These are phyloP conservation scores for Aplocera efformata DNA, from an alignment of 2,888 invertebrate genomes.

Conservation along the genomic window DNA sequence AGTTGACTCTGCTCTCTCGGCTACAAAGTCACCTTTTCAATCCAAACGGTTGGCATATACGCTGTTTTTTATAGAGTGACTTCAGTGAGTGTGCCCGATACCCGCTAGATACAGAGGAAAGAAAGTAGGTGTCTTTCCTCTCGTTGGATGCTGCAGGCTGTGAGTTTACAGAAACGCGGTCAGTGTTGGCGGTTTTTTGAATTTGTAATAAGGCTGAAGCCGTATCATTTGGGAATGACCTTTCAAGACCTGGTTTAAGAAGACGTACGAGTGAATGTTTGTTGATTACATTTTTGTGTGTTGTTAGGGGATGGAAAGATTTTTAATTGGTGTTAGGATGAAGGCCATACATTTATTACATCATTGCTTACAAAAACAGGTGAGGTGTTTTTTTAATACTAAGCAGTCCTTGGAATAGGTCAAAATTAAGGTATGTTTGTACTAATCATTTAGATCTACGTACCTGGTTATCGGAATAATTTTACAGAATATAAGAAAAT, in stretches of 20 bases:
- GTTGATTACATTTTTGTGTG: background rate
- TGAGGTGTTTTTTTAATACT: too few species aligned
- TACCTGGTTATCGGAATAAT: too few species aligned
- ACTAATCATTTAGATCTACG: too few species aligned
- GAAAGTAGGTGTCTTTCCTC: conserved; percentile 74
- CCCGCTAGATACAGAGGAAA: conserved; percentile 66
- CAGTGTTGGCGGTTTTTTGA: conserved; percentile 50
- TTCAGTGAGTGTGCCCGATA: conserved; percentile 42
- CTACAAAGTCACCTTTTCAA: conserved; percentile 29
- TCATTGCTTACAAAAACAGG: too few species aligned
- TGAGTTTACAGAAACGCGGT: conserved; percentile 52
- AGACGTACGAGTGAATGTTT: conserved; percentile 8
- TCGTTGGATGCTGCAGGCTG: conserved; percentile 60
- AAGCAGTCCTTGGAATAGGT: too few species aligned
- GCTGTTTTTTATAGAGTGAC: conserved; percentile 33
- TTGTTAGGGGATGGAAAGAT: background rate
- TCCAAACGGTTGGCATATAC: conserved; percentile 33
- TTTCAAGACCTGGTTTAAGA: background rate
- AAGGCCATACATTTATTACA: too few species aligned
- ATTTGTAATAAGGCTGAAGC: conserved; percentile 38
- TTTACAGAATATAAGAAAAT: too few species aligned
- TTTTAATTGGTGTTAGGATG: too few species aligned
- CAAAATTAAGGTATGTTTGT: too few species aligned
- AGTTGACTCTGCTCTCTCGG: conserved; percentile 29
- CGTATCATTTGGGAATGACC: conserved; percentile 7